Evolutionary conservation across 2,888 invertebrate species (phyloP).

Genomic region (Steromphala cineraria): DNA sequence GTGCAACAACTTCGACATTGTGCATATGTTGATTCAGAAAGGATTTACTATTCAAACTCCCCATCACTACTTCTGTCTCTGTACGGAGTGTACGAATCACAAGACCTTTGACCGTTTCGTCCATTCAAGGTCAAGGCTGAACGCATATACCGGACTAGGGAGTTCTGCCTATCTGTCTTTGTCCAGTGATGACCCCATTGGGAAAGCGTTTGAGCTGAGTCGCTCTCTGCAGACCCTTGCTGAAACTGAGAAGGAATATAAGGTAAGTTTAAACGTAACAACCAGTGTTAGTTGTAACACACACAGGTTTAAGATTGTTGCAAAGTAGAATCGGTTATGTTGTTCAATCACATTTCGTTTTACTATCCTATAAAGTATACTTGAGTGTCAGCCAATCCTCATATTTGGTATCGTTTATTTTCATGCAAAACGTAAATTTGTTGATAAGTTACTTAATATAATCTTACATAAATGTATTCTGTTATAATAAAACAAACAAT

Average conservation of each 20-base stretch:
- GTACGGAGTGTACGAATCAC: conserved; percentile 52
- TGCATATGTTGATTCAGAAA: conserved; percentile 52
- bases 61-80: conserved; percentile 54
- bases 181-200: conserved; percentile 53
- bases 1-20: conserved; percentile 56
- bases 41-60: conserved; percentile 50
- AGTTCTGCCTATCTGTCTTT: conserved; percentile 55
- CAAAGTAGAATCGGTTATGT: too few species aligned
- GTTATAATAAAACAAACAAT: too few species aligned
- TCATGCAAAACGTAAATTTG: too few species aligned
- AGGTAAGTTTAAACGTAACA: conserved; percentile 48
- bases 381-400: too few species aligned
- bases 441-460: too few species aligned
- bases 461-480: too few species aligned
- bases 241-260: conserved; percentile 53
- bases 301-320: too few species aligned
- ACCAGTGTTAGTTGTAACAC: too few species aligned
- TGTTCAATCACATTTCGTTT: too few species aligned
- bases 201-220: conserved; percentile 52
- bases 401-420: too few species aligned
- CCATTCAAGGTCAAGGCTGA: conserved; percentile 52
- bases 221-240: conserved; percentile 44
- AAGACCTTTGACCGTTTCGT: conserved; percentile 53
- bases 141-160: conserved; percentile 52
- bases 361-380: too few species aligned